A percentile compares a stretch with the other conserved stretches of the same genome.
Evolutionary conservation across 1,140 invertebrate species (phyloP).

Genomic region (Meloidogyne exigua): DNA sequence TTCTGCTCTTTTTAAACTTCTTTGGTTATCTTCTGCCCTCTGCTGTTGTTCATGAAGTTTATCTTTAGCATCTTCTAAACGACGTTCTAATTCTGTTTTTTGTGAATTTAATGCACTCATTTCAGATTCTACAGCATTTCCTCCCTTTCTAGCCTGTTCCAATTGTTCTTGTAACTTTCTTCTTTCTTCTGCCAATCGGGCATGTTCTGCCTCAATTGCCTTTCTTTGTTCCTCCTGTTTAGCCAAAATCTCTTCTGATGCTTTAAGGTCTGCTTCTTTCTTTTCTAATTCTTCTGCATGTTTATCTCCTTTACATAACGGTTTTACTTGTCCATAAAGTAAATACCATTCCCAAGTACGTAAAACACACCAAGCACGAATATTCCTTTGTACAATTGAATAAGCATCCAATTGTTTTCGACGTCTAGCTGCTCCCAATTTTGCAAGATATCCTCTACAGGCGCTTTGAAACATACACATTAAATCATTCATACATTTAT

Average conservation of each 20-base stretch:
- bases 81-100: constrained; percentile 47
- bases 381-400: constrained; percentile 94
- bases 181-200: constrained; percentile 47
- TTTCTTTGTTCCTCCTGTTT: constrained; percentile 48
- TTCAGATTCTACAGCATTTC: constrained; percentile 34
- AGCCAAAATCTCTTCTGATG: constrained; percentile 32
- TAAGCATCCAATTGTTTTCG: constrained; percentile 70
- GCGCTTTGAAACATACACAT: constrained; percentile 86
- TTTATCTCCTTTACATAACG: constrained; percentile 42
- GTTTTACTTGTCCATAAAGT: constrained; percentile 46
- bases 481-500: constrained; percentile 94
- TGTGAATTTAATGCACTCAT: constrained; percentile 19
- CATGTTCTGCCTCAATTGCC: constrained; percentile 45
- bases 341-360: constrained; percentile 91
- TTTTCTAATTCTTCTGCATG: constrained; percentile 42
- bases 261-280: constrained; percentile 40
- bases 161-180: constrained; percentile 47
- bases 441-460: constrained; percentile 19
- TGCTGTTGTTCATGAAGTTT: constrained; percentile 42
- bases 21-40: constrained; percentile 43
- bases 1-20: constrained; percentile 38
- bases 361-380: constrained; percentile 93
- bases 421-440: constrained; percentile 30
- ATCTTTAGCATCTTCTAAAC: constrained; percentile 41
- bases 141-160: constrained; percentile 32